Evolutionary conservation across 1,140 invertebrate genomes (phyloP).

Genomic region (Aphis gossypii): DNA sequence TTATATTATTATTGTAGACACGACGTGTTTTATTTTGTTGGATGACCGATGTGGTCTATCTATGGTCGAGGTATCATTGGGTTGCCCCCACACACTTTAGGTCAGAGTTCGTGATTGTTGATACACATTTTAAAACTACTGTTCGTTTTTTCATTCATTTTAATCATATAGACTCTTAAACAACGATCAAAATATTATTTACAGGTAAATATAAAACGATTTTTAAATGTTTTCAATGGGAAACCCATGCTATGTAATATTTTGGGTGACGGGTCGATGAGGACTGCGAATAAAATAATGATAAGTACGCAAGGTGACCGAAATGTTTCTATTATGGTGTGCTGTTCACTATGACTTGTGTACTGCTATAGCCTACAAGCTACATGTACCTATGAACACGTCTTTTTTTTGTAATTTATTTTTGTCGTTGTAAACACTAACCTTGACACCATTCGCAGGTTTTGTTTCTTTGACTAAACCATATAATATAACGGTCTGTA

Average conservation of each 20-base stretch:
- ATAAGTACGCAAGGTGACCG: background rate
- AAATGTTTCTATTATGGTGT: background rate
- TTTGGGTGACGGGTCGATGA: background rate
- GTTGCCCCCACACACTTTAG: background rate
- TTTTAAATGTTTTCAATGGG: background rate
- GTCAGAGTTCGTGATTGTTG: background rate
- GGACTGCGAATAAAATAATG: background rate
- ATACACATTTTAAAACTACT: background rate
- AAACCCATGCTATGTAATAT: background rate
- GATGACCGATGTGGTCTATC: too few species aligned
- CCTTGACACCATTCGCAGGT: slow-evolving; percentile 49
- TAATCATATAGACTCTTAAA: background rate
- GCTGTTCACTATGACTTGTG: background rate
- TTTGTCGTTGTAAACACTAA: background rate
- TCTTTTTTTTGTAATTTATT: background rate
- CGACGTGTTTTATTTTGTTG: background rate
- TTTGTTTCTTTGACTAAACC: background rate
- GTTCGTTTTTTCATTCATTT: background rate
- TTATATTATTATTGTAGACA: background rate
- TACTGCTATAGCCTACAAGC: background rate
- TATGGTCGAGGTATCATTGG: background rate
- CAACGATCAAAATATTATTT: background rate
- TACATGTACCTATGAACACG: background rate
- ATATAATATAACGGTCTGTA: background rate
- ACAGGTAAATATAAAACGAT: background rate